phyloP scores from a whole-genome alignment of 2,888 invertebrate species.

The Nebria salina region DNA sequence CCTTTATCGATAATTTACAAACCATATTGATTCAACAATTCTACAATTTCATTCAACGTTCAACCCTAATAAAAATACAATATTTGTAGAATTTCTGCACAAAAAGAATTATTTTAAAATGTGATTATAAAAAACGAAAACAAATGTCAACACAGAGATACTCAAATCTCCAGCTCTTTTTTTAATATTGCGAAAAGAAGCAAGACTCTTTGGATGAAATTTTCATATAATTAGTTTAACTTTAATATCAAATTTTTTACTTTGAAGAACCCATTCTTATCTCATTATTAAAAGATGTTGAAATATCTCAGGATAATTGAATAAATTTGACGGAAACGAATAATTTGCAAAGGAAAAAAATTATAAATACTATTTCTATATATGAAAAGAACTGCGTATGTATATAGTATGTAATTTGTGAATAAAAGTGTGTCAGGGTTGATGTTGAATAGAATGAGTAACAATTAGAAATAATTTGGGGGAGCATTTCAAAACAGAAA shows the following conservation, averaged over 20 bases:
- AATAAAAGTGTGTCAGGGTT: neutral
- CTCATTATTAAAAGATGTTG: neutral
- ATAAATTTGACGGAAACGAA: conserved; percentile 1
- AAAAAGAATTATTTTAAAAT: too few relatives aligned
- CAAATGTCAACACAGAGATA: neutral
- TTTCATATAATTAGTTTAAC: neutral
- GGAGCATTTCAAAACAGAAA: neutral
- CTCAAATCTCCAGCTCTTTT: neutral
- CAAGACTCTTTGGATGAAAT: neutral
- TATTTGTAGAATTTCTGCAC: too few relatives aligned
- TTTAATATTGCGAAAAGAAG: neutral
- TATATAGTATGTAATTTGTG: neutral
- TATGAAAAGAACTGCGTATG: neutral
- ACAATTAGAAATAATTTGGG: neutral
- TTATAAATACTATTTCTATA: neutral
- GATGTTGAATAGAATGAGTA: neutral
- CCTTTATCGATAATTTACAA: neutral
- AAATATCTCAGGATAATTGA: neutral
- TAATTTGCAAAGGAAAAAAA: neutral
- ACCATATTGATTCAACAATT: too few relatives aligned
- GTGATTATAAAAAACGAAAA: too few relatives aligned
- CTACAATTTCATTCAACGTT: too few relatives aligned
- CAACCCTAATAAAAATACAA: too few relatives aligned
- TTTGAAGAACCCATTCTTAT: neutral
- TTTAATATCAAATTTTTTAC: neutral